These are phyloP conservation scores for Aegotheles bennettii DNA, from an alignment of 2,113 vertebrate species.

Conservation along the genomic window DNA sequence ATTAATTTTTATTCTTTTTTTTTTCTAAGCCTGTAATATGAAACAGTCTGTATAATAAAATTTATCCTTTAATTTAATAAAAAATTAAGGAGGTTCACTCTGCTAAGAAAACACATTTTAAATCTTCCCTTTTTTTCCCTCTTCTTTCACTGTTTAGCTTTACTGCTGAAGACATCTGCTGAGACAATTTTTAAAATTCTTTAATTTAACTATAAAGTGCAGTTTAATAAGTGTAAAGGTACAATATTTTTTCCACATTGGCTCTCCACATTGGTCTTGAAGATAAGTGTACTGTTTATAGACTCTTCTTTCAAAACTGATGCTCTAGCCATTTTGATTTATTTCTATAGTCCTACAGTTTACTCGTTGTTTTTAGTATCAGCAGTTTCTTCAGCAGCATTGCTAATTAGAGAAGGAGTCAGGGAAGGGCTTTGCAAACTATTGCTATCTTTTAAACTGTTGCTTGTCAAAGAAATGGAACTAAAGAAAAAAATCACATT, in stretches of 20 bases:
- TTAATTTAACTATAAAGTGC: not conserved
- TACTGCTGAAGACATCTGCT: not conserved
- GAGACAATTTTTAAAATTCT: not conserved
- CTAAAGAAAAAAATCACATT: not conserved
- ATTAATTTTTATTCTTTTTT: not conserved
- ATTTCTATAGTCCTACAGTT: not conserved
- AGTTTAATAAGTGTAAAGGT: not conserved
- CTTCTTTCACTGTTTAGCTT: not conserved
- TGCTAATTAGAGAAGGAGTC: not conserved
- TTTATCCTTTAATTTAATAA: not conserved
- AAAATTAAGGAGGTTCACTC: not conserved
- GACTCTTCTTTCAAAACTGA: not conserved
- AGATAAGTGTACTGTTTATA: not conserved
- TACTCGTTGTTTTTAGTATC: not conserved
- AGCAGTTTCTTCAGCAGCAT: not conserved
- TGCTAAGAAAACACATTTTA: not conserved
- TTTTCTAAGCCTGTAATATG: not conserved
- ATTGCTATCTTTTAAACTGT: not conserved
- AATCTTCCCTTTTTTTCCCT: not conserved
- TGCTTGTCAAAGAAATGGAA: not conserved
- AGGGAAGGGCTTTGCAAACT: not conserved
- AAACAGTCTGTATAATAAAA: not conserved
- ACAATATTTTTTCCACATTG: not conserved
- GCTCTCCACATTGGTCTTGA: accelerated
- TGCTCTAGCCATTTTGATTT: not conserved